Evolutionary conservation across 2,113 vertebrate genomes (phyloP).

Genomic region (Lonchura striata): DNA sequence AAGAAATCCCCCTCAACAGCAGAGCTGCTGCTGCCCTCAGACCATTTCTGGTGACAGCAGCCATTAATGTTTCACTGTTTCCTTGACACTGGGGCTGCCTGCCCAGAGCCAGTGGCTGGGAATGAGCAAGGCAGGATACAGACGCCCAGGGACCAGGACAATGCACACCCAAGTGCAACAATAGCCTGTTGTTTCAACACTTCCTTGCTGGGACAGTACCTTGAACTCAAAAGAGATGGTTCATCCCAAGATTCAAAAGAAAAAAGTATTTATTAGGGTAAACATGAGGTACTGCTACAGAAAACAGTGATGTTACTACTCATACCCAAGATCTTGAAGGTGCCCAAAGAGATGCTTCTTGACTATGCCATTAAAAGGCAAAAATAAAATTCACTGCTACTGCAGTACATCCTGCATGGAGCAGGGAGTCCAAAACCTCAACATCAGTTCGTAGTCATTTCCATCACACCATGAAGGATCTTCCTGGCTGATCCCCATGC

Average conservation of each 20-base stretch:
- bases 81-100: neutral
- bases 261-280: neutral
- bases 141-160: neutral
- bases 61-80: neutral
- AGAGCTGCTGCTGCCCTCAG: neutral
- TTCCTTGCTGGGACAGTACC: conserved; percentile 1
- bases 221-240: neutral
- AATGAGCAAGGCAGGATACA: neutral
- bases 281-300: neutral
- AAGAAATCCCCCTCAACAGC: neutral
- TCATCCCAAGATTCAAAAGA: neutral
- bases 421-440: neutral
- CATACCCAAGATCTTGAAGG: neutral
- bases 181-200: conserved; percentile 26
- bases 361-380: neutral
- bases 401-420: accelerated
- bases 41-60: neutral
- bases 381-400: neutral
- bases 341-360: neutral
- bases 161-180: neutral
- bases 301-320: neutral
- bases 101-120: neutral
- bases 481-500: neutral
- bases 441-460: accelerated
- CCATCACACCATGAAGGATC: neutral